Evolutionary conservation across 2,888 invertebrate species (phyloP).

Genomic region (Panopea generosa): DNA sequence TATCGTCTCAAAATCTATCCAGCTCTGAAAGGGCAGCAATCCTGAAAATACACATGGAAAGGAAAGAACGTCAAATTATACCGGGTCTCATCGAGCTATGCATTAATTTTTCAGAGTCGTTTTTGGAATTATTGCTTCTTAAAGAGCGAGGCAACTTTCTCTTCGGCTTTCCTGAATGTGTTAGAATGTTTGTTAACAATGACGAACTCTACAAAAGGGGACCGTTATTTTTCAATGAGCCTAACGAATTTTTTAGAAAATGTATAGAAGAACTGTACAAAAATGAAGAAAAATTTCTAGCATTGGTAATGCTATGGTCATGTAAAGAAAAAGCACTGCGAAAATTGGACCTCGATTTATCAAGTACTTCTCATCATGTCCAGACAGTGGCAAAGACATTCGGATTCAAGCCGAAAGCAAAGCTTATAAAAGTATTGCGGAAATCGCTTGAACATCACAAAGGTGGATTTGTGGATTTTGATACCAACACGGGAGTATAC

Average conservation of each 20-base stretch:
- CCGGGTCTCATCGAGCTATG: not conserved
- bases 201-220: conserved; percentile 30
- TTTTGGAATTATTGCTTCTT: not conserved
- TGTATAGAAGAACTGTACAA: conserved; percentile 33
- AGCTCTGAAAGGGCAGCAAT: conserved; percentile 27
- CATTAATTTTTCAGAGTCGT: not conserved
- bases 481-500: conserved; percentile 16
- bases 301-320: conserved; percentile 41
- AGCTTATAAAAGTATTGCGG: conserved; percentile 10
- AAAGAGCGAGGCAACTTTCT: not conserved
- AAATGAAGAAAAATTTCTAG: conserved; percentile 40
- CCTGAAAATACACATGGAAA: conserved; percentile 17
- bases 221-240: conserved; percentile 18
- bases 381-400: conserved; percentile 18
- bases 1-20: conserved; percentile 38
- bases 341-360: conserved; percentile 5
- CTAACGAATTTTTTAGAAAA: conserved; percentile 39
- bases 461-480: conserved; percentile 28
- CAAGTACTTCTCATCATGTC: conserved; percentile 6
- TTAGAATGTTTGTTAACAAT: conserved; percentile 39
- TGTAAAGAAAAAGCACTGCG: not conserved
- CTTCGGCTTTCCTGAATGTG: conserved; percentile 51
- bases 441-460: conserved; percentile 32
- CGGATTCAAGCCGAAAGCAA: conserved; percentile 17
- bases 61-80: not conserved